Conservation (phyloP, 2,113 vertebrate genomes). For the Suricata suricatta region DNA sequence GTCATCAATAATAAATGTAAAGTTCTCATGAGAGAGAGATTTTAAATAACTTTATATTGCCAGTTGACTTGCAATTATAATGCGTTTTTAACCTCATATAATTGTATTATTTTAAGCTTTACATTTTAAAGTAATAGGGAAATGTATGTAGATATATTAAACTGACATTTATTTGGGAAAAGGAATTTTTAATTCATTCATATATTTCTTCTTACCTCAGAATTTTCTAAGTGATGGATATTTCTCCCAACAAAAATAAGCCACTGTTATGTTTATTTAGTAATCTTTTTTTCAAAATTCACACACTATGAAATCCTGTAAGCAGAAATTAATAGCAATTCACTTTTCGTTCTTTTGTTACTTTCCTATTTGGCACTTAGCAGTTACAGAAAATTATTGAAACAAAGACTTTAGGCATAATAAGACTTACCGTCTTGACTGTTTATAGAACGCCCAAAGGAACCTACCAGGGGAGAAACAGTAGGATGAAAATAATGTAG, state of each 20-base stretch:
- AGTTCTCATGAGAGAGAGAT: background rate
- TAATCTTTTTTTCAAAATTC: background rate
- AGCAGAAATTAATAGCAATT: background rate
- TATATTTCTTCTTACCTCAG: background rate
- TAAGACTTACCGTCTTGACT: background rate
- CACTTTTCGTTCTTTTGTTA: background rate
- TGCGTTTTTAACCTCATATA: background rate
- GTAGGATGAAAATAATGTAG: background rate
- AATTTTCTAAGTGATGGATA: background rate
- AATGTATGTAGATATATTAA: background rate
- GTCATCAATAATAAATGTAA: background rate
- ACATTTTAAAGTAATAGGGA: background rate
- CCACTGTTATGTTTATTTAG: background rate
- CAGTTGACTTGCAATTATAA: background rate
- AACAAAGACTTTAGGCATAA: background rate
- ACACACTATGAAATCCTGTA: background rate
- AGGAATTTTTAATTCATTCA: background rate
- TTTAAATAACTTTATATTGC: conserved; percentile 1
- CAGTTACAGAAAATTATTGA: background rate
- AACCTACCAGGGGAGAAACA: background rate
- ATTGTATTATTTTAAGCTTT: background rate
- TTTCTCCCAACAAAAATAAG: background rate
- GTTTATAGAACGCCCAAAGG: background rate
- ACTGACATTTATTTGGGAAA: background rate
- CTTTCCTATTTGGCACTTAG: background rate